Conservation (phyloP, 2,797 vertebrate species). For the Orientallactaga sibirica region DNA sequence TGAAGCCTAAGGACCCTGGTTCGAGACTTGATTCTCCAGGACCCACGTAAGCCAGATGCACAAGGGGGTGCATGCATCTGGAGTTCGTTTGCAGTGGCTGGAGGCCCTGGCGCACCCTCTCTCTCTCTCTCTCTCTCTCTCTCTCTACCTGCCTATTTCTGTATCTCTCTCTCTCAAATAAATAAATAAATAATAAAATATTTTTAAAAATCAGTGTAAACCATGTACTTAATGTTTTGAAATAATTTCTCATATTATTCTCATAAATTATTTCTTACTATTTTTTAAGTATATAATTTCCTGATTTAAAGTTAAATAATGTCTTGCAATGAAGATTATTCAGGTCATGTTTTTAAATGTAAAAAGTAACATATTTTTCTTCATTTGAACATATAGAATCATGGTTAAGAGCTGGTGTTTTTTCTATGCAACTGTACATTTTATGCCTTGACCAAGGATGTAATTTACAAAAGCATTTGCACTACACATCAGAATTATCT, state of each 20-base stretch:
- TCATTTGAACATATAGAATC: not conserved
- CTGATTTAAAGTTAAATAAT: not conserved
- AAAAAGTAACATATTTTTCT: not conserved
- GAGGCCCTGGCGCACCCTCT: too few species aligned
- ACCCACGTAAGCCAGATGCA: too few species aligned
- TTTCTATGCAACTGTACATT: not conserved
- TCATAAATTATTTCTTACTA: not conserved
- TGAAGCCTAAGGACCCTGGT: too few species aligned
- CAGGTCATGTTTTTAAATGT: not conserved
- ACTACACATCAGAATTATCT: constrained; percentile 32
- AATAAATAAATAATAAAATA: too few species aligned
- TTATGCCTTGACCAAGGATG: not conserved
- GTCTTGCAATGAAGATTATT: not conserved
- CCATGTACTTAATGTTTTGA: constrained; percentile 12
- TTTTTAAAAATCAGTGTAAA: not conserved
- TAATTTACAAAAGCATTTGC: not conserved
- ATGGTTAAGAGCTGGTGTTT: not conserved
- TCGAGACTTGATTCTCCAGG: too few species aligned
- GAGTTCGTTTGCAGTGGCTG: too few species aligned
- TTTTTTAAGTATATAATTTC: not conserved
- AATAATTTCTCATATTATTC: not conserved
- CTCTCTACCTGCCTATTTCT: too few species aligned
- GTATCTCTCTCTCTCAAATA: too few species aligned
- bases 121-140: too few species aligned
- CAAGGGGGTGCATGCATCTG: too few species aligned